Conservation (phyloP, 1,140 invertebrate species). For the Aphis gossypii region DNA sequence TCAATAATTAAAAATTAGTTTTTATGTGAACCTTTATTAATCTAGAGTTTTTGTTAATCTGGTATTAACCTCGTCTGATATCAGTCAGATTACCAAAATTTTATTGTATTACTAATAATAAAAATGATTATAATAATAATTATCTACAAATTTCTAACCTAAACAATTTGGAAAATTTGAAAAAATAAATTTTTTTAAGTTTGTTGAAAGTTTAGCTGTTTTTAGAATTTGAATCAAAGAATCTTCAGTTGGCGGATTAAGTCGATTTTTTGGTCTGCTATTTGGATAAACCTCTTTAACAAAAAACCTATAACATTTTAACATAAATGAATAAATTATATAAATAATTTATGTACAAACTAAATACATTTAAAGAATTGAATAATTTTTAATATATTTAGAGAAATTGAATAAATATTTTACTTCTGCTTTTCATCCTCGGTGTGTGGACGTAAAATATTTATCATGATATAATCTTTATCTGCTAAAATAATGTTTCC, state of each 20-base stretch:
- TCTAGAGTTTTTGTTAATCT: too few relatives aligned
- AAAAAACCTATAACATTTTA: conserved; percentile 68
- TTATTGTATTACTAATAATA: background rate
- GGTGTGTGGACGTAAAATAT: conserved; percentile 90
- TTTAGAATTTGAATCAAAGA: conserved; percentile 69
- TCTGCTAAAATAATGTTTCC: conserved; percentile 97
- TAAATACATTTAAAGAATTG: background rate
- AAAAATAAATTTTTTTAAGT: conserved; percentile 77
- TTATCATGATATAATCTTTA: conserved; percentile 87
- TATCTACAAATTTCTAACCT: background rate
- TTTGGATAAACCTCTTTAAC: conserved; percentile 92
- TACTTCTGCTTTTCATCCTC: conserved; percentile 89
- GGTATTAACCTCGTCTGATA: too few relatives aligned
- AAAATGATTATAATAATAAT: background rate
- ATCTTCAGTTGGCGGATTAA: conserved; percentile 66
- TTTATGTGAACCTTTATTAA: too few relatives aligned
- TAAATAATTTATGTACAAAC: conserved; percentile 30
- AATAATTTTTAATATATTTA: background rate
- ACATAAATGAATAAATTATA: conserved; percentile 42
- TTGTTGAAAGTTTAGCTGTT: conserved; percentile 76
- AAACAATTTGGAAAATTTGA: conserved; percentile 49
- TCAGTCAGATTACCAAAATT: too few relatives aligned
- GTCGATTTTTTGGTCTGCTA: conserved; percentile 73
- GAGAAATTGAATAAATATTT: conserved; percentile 21
- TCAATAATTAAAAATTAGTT: too few relatives aligned